These are phyloP conservation scores for Pseudanteris insignis DNA, from an alignment of 2,888 invertebrate genomes.

Conservation along the genomic window DNA sequence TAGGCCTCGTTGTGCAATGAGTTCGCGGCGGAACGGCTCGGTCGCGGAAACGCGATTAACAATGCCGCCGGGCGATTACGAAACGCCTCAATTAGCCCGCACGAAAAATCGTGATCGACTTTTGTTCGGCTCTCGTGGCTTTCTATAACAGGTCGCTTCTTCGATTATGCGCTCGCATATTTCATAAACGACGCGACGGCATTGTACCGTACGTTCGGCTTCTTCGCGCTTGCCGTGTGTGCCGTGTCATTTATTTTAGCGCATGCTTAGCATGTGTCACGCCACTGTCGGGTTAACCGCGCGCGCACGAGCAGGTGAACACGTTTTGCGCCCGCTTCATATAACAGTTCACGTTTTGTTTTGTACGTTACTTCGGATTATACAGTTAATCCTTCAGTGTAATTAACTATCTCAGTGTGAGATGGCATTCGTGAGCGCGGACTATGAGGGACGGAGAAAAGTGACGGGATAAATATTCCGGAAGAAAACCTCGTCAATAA, in stretches of 20 bases:
- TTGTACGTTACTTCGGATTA: constrained; percentile 24
- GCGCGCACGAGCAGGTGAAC: constrained; percentile 35
- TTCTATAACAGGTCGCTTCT: constrained; percentile 14
- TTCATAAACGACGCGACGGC: constrained; percentile 42
- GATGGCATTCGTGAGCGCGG: too few species aligned
- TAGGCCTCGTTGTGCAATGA: neutral
- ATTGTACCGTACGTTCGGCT: constrained; percentile 17
- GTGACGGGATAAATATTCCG: too few species aligned
- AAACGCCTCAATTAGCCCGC: constrained; percentile 10
- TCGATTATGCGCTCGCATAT: constrained; percentile 14
- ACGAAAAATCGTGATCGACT: constrained; percentile 6
- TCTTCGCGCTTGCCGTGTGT: constrained; percentile 41
- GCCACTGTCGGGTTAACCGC: constrained; percentile 39
- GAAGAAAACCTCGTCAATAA: too few species aligned
- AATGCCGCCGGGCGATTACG: constrained; percentile 9
- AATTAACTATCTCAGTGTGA: constrained; percentile 24
- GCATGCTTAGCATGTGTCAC: constrained; percentile 46
- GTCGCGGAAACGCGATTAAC: constrained; percentile 1
- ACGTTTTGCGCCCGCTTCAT: too few species aligned
- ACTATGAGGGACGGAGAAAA: too few species aligned
- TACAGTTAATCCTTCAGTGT: constrained; percentile 26
- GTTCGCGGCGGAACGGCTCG: neutral
- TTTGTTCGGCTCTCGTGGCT: constrained; percentile 8
- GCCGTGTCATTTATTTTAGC: constrained; percentile 43
- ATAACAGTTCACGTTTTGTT: constrained; percentile 35